Evolutionary conservation across 2,797 vertebrate species (phyloP), one percentile per base, ranked within the genome.

Genomic region (Nothura maculosa): DNA sequence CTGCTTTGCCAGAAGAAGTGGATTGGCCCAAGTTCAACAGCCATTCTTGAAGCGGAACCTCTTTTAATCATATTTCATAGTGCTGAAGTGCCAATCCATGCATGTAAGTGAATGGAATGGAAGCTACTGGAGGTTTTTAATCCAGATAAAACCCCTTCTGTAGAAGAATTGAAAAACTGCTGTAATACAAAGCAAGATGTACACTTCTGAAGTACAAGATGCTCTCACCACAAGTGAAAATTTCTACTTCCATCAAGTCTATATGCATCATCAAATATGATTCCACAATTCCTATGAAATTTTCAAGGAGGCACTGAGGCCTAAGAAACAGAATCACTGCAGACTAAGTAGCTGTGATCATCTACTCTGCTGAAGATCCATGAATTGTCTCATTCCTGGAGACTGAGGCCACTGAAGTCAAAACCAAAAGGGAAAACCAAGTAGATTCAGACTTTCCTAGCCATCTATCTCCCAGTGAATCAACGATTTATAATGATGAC

Each of bases 51-150:
- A 90, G 84, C 73, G 91, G 58, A 91, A 81, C 42, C n/a, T 94
- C 90, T 93, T 85, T 95, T 91, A 94, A 80, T 96, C 85, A 90
- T 63, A 87, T 94, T 91, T 83, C 68, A 83, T 81, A 78, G 6
- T 80, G 8, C 11, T 84, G 40, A 91, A 94, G 36, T 87, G 73
- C 42, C 24, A 81, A 62, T 75, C 67, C 57, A 94, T 72, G 45
- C 57, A 74, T 67, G 34, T 63, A 94, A 92, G 42, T 81, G 89
- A 95, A 86, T 52, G 20, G n/a, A n/a, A n/a, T n/a, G n/a, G n/a
- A n/a, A n/a, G n/a, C 7, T 95, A 82, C 18, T 45, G 89, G 34
- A 82, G 52, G 54, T 60, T 86, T 92, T 90, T 79, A 94, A 95
- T 69, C n/a, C 36, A 92, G 47, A 90, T 86, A 90, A 85, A 92